A percentile compares a stretch with the other conserved stretches of the same genome.
Evolutionary conservation across 2,888 invertebrate species (phyloP).

Genomic region (Polyommatus icarus): DNA sequence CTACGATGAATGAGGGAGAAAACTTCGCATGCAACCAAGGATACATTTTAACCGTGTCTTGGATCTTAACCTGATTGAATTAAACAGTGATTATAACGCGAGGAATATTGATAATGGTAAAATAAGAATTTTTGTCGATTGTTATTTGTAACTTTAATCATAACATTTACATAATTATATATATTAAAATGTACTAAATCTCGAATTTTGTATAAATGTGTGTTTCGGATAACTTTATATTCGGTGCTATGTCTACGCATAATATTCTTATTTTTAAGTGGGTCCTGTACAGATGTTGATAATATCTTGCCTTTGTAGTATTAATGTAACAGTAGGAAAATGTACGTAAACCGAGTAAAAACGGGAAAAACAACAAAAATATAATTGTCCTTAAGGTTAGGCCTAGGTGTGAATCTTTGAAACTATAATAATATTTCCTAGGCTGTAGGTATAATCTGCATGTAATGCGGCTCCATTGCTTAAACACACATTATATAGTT

Average conservation of each 20-base stretch:
- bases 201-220: constrained; percentile 4
- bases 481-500: neutral
- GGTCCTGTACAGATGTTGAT: neutral
- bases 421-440: neutral
- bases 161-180: neutral
- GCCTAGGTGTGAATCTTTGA: neutral
- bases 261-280: neutral
- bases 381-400: neutral
- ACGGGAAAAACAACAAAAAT: neutral
- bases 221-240: constrained; percentile 19
- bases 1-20: too few relatives aligned
- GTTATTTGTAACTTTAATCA: neutral
- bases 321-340: constrained; percentile 4
- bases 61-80: neutral
- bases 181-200: neutral
- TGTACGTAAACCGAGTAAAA: neutral
- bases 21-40: neutral
- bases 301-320: constrained; percentile 17
- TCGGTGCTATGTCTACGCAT: constrained; percentile 17
- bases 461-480: neutral
- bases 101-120: neutral
- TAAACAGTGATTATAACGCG: neutral
- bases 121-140: neutral
- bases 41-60: neutral
- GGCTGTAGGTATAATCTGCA: neutral